Evolutionary conservation across 2,888 invertebrate genomes (phyloP), one percentile per base, ranked within the genome.

Genomic region (Aphodius granarius): DNA sequence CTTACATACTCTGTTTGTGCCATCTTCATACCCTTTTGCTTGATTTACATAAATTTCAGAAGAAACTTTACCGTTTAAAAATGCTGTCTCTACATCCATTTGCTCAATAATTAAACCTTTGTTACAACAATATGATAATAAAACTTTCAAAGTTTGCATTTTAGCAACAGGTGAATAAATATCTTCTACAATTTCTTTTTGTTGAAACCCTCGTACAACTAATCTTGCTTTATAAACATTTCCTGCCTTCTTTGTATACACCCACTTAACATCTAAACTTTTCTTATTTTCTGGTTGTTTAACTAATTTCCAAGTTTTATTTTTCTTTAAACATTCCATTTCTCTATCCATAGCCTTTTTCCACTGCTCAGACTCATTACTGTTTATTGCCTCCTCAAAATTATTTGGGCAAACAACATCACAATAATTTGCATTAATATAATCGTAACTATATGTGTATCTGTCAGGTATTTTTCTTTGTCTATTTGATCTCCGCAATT

Each of bases 251-350:
- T 74, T 73, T 76, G 63, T 76, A 73, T 77, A 78, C 17, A 80
- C 76, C 76, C 77, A 80, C 65, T 77, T 78, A 15, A 78, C 65
- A 75, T 77, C 75, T 22, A 77, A 17, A 23, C 62, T 62, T 66
- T 77, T 78, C 72, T 77, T 76, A 71, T 76, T 66, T 62, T 76
- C 43, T 75, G 78, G 77, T 64, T 66, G 77, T 65, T 76, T 72
- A 22, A 80, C 77, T 23, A 73, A 63, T 66, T 43, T 68, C 78
- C 78, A 80, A 16, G 78, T 78, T 64, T 79, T 73, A 76, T 79
- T 78, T 66, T 79, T 77, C 15, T 66, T 72, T 71, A 80, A 75
- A 74, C 75, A 43, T 43, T 68, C 22, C 23, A 74, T 74, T 74
- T 74, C 74, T 6, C 15, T 62, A 68, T 70, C 18, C 78, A 80